Evolutionary conservation across 2,797 vertebrate species (phyloP).

Genomic region (Neopelma chrysocephalum): DNA sequence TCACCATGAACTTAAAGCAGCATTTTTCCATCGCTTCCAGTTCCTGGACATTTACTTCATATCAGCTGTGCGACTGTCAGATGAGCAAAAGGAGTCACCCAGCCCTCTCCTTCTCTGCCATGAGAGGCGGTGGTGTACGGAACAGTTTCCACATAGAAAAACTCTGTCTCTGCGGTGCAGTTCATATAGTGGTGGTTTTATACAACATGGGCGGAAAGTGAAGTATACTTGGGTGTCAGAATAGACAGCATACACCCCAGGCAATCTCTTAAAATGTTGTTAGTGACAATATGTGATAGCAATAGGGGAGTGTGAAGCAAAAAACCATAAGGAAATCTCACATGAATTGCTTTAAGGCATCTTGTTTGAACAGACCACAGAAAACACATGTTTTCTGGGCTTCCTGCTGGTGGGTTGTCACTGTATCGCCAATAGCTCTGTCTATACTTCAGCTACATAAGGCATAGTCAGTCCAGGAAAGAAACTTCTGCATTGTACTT

Average conservation of each 20-base stretch:
- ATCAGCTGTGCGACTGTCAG: not conserved
- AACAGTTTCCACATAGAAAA: not conserved
- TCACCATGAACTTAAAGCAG: not conserved
- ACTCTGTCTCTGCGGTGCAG: fast-evolving
- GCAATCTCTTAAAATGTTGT: not conserved
- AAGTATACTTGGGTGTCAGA: not conserved
- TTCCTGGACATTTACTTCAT: not conserved
- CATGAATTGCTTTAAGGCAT: not conserved
- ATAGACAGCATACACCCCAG: not conserved
- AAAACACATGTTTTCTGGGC: not conserved
- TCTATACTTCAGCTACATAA: not conserved
- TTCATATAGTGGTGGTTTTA: not conserved
- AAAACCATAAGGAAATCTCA: not conserved
- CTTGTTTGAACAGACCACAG: not conserved
- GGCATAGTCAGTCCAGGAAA: not conserved
- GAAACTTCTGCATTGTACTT: not conserved
- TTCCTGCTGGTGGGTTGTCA: not conserved
- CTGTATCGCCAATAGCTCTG: not conserved
- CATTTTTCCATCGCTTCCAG: not conserved
- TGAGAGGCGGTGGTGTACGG: not conserved
- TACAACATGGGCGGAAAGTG: not conserved
- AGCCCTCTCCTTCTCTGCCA: not conserved
- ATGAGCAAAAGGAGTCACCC: not conserved
- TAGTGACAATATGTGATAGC: not conserved
- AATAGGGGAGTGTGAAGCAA: not conserved